phyloP scores from a whole-genome alignment of 2,797 vertebrate species.

The Sebastes oblongus region DNA sequence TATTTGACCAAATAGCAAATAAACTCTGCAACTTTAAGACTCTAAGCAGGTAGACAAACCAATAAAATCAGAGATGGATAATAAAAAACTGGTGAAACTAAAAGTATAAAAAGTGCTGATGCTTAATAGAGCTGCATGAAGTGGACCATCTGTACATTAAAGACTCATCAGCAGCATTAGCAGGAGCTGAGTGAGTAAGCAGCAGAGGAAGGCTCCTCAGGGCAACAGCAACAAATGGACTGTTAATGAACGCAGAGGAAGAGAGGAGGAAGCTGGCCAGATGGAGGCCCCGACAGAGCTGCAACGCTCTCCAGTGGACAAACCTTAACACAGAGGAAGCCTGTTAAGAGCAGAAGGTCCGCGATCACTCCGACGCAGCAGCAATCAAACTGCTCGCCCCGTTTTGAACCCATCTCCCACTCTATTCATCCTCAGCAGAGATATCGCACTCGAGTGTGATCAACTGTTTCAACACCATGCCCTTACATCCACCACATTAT shows the following conservation, averaged over 20 bases:
- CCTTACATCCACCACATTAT: conserved; percentile 47
- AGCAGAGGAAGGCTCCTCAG: conserved; percentile 39
- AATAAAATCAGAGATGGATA: conserved; percentile 8
- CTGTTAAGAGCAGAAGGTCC: conserved; percentile 26
- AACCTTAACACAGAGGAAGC: conserved; percentile 26
- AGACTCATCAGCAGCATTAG: conserved; percentile 63
- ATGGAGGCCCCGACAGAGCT: conserved; percentile 12
- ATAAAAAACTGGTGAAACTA: conserved; percentile 14
- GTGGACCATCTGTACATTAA: conserved; percentile 64
- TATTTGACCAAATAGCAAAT: neutral
- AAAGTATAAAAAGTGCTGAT: conserved; percentile 39
- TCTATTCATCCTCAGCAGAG: neutral
- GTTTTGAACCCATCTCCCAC: conserved; percentile 10
- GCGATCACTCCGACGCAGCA: conserved; percentile 3
- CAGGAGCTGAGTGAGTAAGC: conserved; percentile 43
- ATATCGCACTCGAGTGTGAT: conserved; percentile 28
- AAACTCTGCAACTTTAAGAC: neutral
- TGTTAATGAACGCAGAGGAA: conserved; percentile 47
- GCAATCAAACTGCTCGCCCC: conserved; percentile 5
- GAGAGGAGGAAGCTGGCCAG: conserved; percentile 23
- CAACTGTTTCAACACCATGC: conserved; percentile 35
- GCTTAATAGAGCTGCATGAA: conserved; percentile 41
- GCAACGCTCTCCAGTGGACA: conserved; percentile 21
- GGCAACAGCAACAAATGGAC: conserved; percentile 61
- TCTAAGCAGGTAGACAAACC: conserved; percentile 1